Percentiles rank a stretch among this genome's conserved stretches.
phyloP scores from a whole-genome alignment of 2,888 invertebrate species.

The Drosophila merina region DNA sequence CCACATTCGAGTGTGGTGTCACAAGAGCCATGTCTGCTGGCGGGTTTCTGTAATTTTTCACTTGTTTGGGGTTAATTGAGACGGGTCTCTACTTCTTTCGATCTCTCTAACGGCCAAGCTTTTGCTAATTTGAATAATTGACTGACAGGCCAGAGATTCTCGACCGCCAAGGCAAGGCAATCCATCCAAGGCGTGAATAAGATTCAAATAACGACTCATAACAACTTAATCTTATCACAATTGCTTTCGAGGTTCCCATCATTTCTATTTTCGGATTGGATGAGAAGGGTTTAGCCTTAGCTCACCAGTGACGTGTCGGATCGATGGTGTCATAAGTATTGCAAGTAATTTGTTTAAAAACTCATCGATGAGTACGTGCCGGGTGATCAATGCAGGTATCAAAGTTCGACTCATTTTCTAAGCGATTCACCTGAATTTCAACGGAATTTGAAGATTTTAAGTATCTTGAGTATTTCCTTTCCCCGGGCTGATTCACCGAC shows the following conservation, averaged over 20 bases:
- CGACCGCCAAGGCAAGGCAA: background rate
- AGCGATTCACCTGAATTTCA: constrained; percentile 49
- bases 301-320: constrained; percentile 48
- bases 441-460: constrained; percentile 53
- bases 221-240: constrained; percentile 66
- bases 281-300: constrained; percentile 14
- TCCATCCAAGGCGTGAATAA: background rate
- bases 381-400: constrained; percentile 28
- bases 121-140: constrained; percentile 68
- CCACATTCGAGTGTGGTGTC: constrained; percentile 43
- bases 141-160: constrained; percentile 41
- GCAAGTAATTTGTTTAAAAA: constrained; percentile 30
- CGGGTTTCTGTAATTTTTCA: constrained; percentile 55
- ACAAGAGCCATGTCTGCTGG: constrained; percentile 13
- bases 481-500: constrained; percentile 49
- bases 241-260: constrained; percentile 50
- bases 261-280: constrained; percentile 63
- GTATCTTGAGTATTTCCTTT: constrained; percentile 17
- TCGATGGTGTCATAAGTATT: constrained; percentile 61
- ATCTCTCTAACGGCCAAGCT: constrained; percentile 31
- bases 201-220: constrained; percentile 18
- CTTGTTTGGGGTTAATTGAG: constrained; percentile 77
- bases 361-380: constrained; percentile 61
- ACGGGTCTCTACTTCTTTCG: constrained; percentile 40
- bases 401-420: constrained; percentile 36